A percentile compares a stretch with the other conserved stretches of the same genome.
These are phyloP conservation scores for Agelas oroides DNA, from an alignment of 37 sponge, comb jelly and placozoan genomes.

Conservation along the genomic window DNA sequence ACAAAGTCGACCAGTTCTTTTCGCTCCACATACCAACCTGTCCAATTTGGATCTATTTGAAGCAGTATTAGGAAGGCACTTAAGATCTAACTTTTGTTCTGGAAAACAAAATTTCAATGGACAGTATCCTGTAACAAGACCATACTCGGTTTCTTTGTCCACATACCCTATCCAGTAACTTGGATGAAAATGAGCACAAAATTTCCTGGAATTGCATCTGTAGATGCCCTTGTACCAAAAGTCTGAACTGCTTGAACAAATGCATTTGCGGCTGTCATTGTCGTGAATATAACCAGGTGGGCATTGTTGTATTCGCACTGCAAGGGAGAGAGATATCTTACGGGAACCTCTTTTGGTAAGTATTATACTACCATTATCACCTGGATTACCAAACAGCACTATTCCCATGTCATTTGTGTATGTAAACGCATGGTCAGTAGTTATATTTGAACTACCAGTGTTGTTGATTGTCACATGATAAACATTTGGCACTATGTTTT, in stretches of 20 bases:
- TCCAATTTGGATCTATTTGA: background rate
- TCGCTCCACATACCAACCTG: constrained; percentile 11
- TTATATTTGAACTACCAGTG: background rate
- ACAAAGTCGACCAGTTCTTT: constrained; percentile 35
- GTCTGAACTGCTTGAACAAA: background rate
- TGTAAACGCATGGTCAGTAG: background rate
- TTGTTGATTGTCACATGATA: constrained; percentile 10
- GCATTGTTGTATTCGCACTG: background rate
- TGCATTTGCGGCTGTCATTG: background rate
- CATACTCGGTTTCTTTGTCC: background rate
- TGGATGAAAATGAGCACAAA: background rate
- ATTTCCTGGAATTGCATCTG: background rate
- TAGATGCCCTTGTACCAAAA: background rate
- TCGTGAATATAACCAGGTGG: constrained; percentile 5
- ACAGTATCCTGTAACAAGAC: background rate
- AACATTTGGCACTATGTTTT: background rate
- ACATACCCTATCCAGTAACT: background rate
- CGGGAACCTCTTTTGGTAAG: background rate
- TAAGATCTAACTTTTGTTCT: too few relatives aligned
- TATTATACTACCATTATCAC: background rate
- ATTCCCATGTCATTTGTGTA: background rate
- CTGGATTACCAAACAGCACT: background rate
- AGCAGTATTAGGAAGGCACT: background rate
- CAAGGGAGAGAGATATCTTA: background rate
- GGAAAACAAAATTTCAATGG: background rate